phyloP scores from a whole-genome alignment of 2,797 vertebrate species.

The Pelobates cultripes region DNA sequence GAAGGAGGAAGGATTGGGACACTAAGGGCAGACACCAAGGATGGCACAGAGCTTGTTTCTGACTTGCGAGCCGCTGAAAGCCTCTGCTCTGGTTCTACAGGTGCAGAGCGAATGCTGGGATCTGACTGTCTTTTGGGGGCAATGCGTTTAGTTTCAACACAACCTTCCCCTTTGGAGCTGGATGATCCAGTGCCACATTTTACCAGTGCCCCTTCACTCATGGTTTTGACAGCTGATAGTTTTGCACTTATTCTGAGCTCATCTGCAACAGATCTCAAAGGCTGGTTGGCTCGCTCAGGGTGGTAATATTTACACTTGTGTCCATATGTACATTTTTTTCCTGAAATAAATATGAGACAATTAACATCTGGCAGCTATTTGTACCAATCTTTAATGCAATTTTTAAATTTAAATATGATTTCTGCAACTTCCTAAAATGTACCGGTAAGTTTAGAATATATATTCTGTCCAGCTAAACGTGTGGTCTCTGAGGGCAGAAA shows the following conservation, averaged over 20 bases:
- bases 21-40: conserved; percentile 94
- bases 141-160: conserved; percentile 90
- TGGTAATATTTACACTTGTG: conserved; percentile 99
- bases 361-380: no score
- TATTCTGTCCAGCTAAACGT: no score
- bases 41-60: conserved; percentile 94
- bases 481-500: no score
- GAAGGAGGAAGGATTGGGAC: conserved; percentile 92
- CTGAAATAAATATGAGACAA: conserved; percentile 63
- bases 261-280: conserved; percentile 93
- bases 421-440: no score
- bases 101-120: conserved; percentile 94
- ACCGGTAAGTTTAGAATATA: no score
- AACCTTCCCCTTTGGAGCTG: conserved; percentile 79
- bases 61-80: conserved; percentile 86
- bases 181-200: conserved; percentile 83
- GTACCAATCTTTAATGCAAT: no score
- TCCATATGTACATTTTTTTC: conserved; percentile 99
- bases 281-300: conserved; percentile 95
- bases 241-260: conserved; percentile 98
- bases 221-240: conserved; percentile 95
- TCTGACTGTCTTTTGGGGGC: conserved; percentile 96
- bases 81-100: conserved; percentile 88
- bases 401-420: no score
- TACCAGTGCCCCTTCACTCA: conserved; percentile 93